Percentiles rank a stretch among this genome's conserved stretches.
Conservation (phyloP, 2,797 vertebrate species). For the Pangasius sanitwongsei region DNA sequence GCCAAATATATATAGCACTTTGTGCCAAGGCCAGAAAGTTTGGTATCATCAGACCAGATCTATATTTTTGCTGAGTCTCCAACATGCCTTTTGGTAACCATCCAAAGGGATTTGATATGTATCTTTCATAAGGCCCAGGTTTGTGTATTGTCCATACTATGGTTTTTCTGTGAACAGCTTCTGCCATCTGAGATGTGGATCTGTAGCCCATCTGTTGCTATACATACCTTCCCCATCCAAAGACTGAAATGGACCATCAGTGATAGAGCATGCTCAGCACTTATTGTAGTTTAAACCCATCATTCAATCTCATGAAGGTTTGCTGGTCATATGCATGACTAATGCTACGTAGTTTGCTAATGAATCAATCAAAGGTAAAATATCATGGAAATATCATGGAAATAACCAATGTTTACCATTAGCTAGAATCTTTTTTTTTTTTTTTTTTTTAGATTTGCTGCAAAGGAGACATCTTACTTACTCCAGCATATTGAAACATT, state of each 20-base stretch:
- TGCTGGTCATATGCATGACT: background rate
- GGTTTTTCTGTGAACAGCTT: background rate
- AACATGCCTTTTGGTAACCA: background rate
- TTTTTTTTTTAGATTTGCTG: background rate
- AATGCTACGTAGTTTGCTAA: background rate
- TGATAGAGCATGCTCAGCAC: background rate
- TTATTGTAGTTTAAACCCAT: background rate
- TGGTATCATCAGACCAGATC: background rate
- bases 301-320: background rate
- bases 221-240: background rate
- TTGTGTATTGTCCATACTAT: background rate
- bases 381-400: background rate
- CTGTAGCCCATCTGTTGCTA: background rate
- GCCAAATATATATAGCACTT: background rate
- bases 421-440: background rate
- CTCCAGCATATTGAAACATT: no score
- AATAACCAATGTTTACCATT: background rate
- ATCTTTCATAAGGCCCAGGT: background rate
- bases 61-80: background rate
- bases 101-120: background rate
- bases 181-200: background rate
- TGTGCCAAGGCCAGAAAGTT: background rate
- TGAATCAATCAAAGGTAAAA: background rate
- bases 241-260: background rate
- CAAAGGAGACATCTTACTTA: no score